phyloP scores from a whole-genome alignment of 2,888 invertebrate species.

The Scotopteryx bipunctaria region DNA sequence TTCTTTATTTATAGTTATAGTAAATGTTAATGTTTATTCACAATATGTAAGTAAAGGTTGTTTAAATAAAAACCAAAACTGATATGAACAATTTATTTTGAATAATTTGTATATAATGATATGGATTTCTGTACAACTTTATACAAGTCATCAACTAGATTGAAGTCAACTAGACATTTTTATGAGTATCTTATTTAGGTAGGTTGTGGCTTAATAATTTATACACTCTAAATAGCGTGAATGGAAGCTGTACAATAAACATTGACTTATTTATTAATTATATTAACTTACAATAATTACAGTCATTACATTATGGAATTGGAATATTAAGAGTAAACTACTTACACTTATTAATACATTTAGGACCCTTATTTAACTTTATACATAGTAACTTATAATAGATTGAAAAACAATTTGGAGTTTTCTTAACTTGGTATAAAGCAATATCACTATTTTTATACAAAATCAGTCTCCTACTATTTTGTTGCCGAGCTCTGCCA shows the following conservation, averaged over 20 bases:
- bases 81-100: slow-evolving; percentile 82
- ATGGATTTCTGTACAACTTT: slow-evolving; percentile 82
- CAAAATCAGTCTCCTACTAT: slow-evolving; percentile 83
- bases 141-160: slow-evolving; percentile 80
- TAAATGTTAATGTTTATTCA: slow-evolving; percentile 19
- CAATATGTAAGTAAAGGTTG: slow-evolving; percentile 8
- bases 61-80: slow-evolving; percentile 51
- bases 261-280: slow-evolving; percentile 64
- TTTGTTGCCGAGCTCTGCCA: slow-evolving; percentile 69
- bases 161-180: slow-evolving; percentile 79
- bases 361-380: slow-evolving; percentile 37
- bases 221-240: slow-evolving; percentile 70
- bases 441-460: slow-evolving; percentile 73
- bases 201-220: slow-evolving; percentile 78
- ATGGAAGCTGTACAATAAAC: slow-evolving; percentile 74
- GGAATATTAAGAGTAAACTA: slow-evolving; percentile 63
- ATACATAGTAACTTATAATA: slow-evolving; percentile 33
- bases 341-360: slow-evolving; percentile 52
- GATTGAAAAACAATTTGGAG: slow-evolving; percentile 45
- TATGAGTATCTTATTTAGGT: slow-evolving; percentile 76
- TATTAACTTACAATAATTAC: slow-evolving; percentile 68
- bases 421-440: slow-evolving; percentile 69
- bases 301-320: slow-evolving; percentile 71
- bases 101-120: slow-evolving; percentile 80
- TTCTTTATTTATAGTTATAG: slow-evolving; percentile 7